Percentiles rank a stretch among this genome's conserved stretches.
These are phyloP conservation scores for Cyanocitta stelleri DNA, from an alignment of 2,113 vertebrate species.

Conservation along the genomic window DNA sequence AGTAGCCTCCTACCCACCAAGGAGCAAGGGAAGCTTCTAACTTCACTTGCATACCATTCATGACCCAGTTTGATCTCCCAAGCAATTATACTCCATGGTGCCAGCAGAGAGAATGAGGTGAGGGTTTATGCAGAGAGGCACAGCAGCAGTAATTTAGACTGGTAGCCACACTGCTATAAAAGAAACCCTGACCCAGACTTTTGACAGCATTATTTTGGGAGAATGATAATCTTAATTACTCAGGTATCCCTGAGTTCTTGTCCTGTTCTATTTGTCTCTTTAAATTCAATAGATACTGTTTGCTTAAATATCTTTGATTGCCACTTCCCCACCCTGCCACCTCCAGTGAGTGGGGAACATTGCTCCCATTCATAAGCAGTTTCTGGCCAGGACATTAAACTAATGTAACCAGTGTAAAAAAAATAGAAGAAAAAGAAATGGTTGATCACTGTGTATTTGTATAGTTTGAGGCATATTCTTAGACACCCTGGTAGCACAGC, in stretches of 20 bases:
- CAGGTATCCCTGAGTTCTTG: neutral
- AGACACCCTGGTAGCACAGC: neutral
- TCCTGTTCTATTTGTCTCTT: neutral
- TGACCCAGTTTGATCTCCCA: neutral
- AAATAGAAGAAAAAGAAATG: neutral
- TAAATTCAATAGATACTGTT: neutral
- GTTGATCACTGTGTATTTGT: neutral
- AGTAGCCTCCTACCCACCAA: neutral
- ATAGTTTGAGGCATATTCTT: neutral
- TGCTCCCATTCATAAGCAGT: neutral
- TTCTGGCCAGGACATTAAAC: neutral
- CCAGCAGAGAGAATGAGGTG: neutral
- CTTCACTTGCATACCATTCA: neutral
- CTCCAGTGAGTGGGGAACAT: neutral
- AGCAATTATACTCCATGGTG: neutral
- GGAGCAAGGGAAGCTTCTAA: neutral
- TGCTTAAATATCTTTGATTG: neutral
- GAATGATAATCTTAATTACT: neutral
- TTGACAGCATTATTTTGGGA: neutral
- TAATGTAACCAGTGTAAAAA: neutral
- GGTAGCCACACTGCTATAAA: neutral
- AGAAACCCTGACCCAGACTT: neutral
- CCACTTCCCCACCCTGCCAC: neutral
- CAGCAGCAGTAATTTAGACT: neutral
- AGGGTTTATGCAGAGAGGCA: neutral